Evolutionary conservation across 2,797 vertebrate genomes (phyloP).

Genomic region (Sebastes iracundus): DNA sequence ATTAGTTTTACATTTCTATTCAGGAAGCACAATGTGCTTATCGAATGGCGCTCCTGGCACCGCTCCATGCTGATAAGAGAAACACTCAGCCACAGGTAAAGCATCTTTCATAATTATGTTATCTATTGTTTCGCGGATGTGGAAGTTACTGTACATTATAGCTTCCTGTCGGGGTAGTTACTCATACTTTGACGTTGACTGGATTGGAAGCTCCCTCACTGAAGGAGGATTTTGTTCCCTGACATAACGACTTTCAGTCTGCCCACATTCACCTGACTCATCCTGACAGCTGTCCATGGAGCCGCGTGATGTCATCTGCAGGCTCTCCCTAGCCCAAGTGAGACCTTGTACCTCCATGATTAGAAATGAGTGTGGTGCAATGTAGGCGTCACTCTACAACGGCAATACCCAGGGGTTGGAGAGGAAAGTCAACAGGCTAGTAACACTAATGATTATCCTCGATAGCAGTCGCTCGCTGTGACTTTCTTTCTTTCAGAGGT

Average conservation of each 20-base stretch:
- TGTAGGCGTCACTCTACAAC: conserved; percentile 50
- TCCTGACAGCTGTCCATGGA: conserved; percentile 70
- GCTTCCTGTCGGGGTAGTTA: conserved; percentile 46
- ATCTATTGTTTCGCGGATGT: conserved; percentile 47
- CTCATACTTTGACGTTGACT: conserved; percentile 68
- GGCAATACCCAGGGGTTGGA: conserved; percentile 23
- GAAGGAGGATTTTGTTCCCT: conserved; percentile 56
- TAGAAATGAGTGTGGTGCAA: conserved; percentile 42
- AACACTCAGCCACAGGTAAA: conserved; percentile 39
- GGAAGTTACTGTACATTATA: conserved; percentile 37
- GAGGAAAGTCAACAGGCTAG: conserved; percentile 40
- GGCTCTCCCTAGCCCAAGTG: conserved; percentile 35
- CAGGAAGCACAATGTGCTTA: conserved; percentile 11
- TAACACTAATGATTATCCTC: conserved; percentile 42
- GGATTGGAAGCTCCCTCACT: conserved; percentile 48
- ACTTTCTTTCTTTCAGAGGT: conserved; percentile 46
- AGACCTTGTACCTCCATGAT: conserved; percentile 57
- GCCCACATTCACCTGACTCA: conserved; percentile 78
- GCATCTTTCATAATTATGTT: conserved; percentile 9
- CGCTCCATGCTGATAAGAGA: conserved; percentile 32
- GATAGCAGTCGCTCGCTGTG: conserved; percentile 32
- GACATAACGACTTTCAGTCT: conserved; percentile 72
- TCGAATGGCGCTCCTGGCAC: conserved; percentile 21
- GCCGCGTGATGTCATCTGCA: conserved; percentile 69
- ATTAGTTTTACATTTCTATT: conserved; percentile 34